These are phyloP conservation scores for Drosophila gunungcola DNA, from an alignment of 1,140 invertebrate species.

Conservation along the genomic window DNA sequence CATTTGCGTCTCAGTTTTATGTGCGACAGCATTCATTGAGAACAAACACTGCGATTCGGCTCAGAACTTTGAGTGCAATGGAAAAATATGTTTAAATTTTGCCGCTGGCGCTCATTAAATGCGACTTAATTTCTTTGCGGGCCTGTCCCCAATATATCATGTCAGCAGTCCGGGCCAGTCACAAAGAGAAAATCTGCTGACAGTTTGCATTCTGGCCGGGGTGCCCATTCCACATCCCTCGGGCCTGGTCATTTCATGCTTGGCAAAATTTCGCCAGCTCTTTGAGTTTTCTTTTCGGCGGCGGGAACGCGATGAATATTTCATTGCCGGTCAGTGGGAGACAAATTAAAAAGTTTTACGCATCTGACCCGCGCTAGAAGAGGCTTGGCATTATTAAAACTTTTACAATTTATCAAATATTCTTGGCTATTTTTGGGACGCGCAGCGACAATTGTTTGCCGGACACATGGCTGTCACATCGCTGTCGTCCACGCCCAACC, in stretches of 20 bases:
- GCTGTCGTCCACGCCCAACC: slow-evolving; percentile 28
- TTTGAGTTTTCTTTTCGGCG: slow-evolving; percentile 20
- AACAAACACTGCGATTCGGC: no score
- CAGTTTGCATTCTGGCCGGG: slow-evolving; percentile 57
- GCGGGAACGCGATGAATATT: slow-evolving; percentile 14
- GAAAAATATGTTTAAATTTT: slow-evolving; percentile 20
- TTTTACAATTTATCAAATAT: slow-evolving; percentile 81
- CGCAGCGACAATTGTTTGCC: slow-evolving; percentile 49
- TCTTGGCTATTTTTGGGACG: slow-evolving; percentile 21
- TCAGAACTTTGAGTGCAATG: slow-evolving; percentile 8
- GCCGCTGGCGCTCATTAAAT: slow-evolving; percentile 67
- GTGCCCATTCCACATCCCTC: slow-evolving; percentile 11
- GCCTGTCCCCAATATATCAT: slow-evolving; percentile 61
- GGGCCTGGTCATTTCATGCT: slow-evolving; percentile 69
- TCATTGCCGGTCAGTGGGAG: slow-evolving; percentile 53
- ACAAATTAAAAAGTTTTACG: slow-evolving; percentile 75
- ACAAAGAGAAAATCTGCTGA: slow-evolving; percentile 69
- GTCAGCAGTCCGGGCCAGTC: slow-evolving; percentile 74
- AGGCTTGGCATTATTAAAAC: slow-evolving; percentile 72
- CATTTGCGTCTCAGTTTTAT: no score
- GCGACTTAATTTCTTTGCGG: slow-evolving; percentile 60
- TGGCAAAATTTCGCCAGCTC: slow-evolving; percentile 64
- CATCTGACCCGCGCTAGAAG: slow-evolving; percentile 28
- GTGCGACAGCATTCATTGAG: no score
- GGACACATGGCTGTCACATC: slow-evolving; percentile 58